A percentile compares a stretch with the other conserved stretches of the same genome.
Evolutionary conservation across 2,888 invertebrate genomes (phyloP).

Genomic region (Hydraecia micacea): DNA sequence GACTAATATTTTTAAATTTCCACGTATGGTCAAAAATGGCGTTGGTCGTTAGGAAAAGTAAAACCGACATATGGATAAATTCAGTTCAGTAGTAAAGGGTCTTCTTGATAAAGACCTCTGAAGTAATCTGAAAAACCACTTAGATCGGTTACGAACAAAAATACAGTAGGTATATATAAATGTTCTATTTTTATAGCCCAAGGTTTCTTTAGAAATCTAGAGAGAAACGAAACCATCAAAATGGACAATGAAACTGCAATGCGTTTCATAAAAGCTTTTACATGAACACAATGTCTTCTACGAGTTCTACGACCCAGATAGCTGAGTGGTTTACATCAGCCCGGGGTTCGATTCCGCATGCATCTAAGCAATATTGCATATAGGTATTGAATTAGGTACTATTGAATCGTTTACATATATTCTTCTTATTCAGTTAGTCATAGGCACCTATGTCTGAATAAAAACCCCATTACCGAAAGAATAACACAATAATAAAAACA

Average conservation of each 20-base stretch:
- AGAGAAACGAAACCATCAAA: slow-evolving; percentile 12
- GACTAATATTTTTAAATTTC: slow-evolving; percentile 23
- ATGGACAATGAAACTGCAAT: slow-evolving; percentile 35
- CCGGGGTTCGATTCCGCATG: neutral
- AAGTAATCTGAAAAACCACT: too few relatives aligned
- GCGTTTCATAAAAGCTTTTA: slow-evolving; percentile 35
- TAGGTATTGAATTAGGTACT: neutral
- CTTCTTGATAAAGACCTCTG: neutral
- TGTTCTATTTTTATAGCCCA: neutral
- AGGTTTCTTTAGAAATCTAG: neutral
- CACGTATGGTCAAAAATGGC: slow-evolving; percentile 9
- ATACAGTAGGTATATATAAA: neutral
- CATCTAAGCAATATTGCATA: neutral
- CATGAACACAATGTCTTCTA: slow-evolving; percentile 45
- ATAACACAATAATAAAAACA: neutral
- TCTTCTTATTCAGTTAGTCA: neutral
- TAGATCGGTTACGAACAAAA: neutral
- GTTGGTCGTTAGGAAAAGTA: slow-evolving; percentile 14
- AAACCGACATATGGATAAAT: slow-evolving; percentile 3
- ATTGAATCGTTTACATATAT: neutral
- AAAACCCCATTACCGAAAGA: neutral
- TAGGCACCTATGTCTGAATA: neutral
- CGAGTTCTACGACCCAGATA: slow-evolving; percentile 41
- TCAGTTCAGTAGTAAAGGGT: neutral
- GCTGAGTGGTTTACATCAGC: slow-evolving; percentile 21